Base-by-base conservation (phyloP, 2,113 vertebrate species). In the Chitala chitala region DNA sequence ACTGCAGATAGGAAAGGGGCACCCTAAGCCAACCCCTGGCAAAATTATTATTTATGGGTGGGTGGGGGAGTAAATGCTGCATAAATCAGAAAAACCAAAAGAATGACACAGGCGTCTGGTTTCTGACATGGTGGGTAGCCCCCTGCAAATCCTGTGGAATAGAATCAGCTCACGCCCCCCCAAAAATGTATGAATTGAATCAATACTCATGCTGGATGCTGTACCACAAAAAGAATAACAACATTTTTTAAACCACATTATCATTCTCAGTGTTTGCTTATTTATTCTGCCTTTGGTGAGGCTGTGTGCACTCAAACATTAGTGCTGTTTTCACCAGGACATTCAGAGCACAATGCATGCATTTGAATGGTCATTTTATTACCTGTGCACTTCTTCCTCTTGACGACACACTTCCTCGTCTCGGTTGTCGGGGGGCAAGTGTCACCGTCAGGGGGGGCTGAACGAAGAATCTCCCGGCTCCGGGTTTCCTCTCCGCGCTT, bases 401-500 rank as follows among this genome's bases (percentile, higher is more conserved):
- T 93, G 81, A 95, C 92, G 87, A 90, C 84, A 80, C 96, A 99
- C 78, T 94, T 94, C 79, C 92, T 96, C 82, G 90, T 91, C 80
- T 99, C 95, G 0, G 85, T 92, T 78, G 86, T 91, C 4, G 91
- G 84, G 50, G 94, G 93, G 84, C 97, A 99, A 76, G 91, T 85
- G 75, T 85, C 90, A 40, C 95, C 96, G 59, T 89, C 90, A 71
- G 91, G 82, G 69, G 94, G 94, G 0, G 95, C 94, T 78, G 90
- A 89, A 78, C 93, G 93, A 54, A 92, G 71, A 76, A 97, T 92
- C 80, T 92, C 92, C 83, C 95, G 89, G 59, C 89, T 90, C 79
- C 95, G 93, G 71, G 92, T 92, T 90, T 98, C 94, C 84, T 94
- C 94, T 72, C 96, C 94, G 76, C 91, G 91, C 88, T 90, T 96